Base-by-base conservation (phyloP, 2,888 invertebrate genomes). In the Protophormia terraenovae region DNA sequence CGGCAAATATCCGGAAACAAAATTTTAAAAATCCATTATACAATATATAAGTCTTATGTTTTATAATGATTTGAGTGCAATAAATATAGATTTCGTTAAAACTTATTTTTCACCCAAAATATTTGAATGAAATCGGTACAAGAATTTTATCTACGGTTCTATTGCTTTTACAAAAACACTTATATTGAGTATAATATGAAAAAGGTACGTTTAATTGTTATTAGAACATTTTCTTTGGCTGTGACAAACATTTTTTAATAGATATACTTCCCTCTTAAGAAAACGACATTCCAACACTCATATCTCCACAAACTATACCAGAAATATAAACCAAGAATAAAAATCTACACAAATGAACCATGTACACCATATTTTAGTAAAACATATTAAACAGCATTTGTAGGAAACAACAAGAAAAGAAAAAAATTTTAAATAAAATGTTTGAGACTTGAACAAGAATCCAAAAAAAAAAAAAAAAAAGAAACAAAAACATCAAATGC, bases 351-450 rank as follows among this genome's bases (percentile, higher is more conserved):
- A 77, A 81, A 81, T 73, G 72, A 77, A 84, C 27, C 67, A 77
- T 84, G 84, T 73, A 50, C 66, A 58, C 27, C 75, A 80, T 71
- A 77, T 84, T 80, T 80, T 47, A 14, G 27, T 50, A 72, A 71
- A 79, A 69, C 73, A 79, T 79, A 83, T 62, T 62, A 72, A 80
- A 77, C 76, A 72, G 67, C 76, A 80, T 77, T 84, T 81, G 50
- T 22, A 66, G 72, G 62, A 72, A 71, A 79, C 79, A 64, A 32
- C 50, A 27, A n/a, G 14, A 50, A 50, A 60, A 2, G 0, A 67
- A 53, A 66, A 32, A 60, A 19, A 45, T n/a, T 35, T 45, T 8
- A 67, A 82, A 75, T 64, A 41, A 77, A 77, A 77, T 67, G 76
- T 67, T 77, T 45, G 62, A 53, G 71, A 79, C 71, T 78, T 41